Percentiles rank a stretch among this genome's conserved stretches.
Evolutionary conservation across 2,797 vertebrate genomes (phyloP).

Genomic region (Manis pentadactyla): DNA sequence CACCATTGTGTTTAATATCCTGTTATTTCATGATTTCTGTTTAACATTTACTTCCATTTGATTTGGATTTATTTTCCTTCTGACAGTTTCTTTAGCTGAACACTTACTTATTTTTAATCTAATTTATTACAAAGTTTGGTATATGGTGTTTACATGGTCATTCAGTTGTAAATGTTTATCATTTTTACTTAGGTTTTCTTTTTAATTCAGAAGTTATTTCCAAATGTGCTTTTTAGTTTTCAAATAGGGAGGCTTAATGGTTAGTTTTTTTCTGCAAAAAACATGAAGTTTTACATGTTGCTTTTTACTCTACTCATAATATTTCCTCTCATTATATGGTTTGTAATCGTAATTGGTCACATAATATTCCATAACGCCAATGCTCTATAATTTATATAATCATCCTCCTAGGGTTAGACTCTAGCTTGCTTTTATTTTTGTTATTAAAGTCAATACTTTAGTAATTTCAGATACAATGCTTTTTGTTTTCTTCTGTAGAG

Average conservation of each 20-base stretch:
- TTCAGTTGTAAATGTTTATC: conserved; percentile 35
- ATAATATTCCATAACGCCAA: not conserved
- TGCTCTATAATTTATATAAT: not conserved
- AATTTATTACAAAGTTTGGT: conserved; percentile 12
- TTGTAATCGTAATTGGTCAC: not conserved
- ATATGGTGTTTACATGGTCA: conserved; percentile 13
- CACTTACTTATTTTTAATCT: not conserved
- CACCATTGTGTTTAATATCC: not conserved
- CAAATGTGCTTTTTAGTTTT: conserved; percentile 3
- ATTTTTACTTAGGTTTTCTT: conserved; percentile 39
- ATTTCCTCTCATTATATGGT: not conserved
- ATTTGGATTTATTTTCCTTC: conserved; percentile 26
- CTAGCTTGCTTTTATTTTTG: conserved; percentile 18
- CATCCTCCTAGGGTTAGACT: not conserved
- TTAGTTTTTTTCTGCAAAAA: conserved; percentile 23
- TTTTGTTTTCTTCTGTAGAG: not conserved
- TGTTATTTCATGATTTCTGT: not conserved
- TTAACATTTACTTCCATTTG: not conserved
- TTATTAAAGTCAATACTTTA: not conserved
- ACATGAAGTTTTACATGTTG: not conserved
- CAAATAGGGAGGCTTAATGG: not conserved
- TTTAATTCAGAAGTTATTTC: not conserved
- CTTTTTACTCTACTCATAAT: not conserved
- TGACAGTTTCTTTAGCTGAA: not conserved
- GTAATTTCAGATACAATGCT: not conserved